Evolutionary conservation across 2,888 invertebrate species (phyloP), one percentile per base, ranked within the genome.

Genomic region (Drepana falcataria): DNA sequence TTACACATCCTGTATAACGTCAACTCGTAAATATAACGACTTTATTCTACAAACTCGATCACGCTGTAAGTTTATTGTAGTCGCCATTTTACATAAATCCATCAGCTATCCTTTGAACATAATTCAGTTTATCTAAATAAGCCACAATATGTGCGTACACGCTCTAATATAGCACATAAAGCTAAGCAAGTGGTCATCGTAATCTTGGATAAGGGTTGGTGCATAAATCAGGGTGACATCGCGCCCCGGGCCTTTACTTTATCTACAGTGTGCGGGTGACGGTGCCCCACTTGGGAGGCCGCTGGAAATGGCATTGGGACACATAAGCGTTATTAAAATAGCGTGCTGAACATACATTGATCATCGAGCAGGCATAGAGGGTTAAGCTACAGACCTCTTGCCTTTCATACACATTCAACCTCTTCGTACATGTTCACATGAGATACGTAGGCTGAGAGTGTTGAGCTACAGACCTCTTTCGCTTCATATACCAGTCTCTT

Each of bases 161-260:
- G 37, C 34, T 37, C 21, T 37, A 34, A 5, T 41, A 51, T 40
- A 41, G 51, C 40, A 34, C 51, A 85, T 86, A 85, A 84, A 85
- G 82, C 85, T 85, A 87, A 87, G 87, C 85, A 87, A 88, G 83
- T 87, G 84, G 90, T 90, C 90, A 90, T 89, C 89, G 87, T 90
- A 90, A 91, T 91, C 90, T 90, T 88, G 90, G 89, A 88, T 90
- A 90, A 88, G 89, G 90, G 90, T 85, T 83, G 82, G 77, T 74
- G 73, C 80, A 88, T 91, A 89, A 90, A 91, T 91, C 90, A 88
- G 79, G 79, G 85, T 83, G 87, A 87, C 85, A 77, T 66, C 73
- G 75, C 68, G 79, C 87, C 82, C 79, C 79, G 79, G 83, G 88
- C 87, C 87, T 86, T 80, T 85, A 87, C 87, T 88, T 88, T 90